Percentiles rank a stretch among this genome's conserved stretches.
phyloP scores from a whole-genome alignment of 2,113 vertebrate genomes.

The Colinus virginianus region DNA sequence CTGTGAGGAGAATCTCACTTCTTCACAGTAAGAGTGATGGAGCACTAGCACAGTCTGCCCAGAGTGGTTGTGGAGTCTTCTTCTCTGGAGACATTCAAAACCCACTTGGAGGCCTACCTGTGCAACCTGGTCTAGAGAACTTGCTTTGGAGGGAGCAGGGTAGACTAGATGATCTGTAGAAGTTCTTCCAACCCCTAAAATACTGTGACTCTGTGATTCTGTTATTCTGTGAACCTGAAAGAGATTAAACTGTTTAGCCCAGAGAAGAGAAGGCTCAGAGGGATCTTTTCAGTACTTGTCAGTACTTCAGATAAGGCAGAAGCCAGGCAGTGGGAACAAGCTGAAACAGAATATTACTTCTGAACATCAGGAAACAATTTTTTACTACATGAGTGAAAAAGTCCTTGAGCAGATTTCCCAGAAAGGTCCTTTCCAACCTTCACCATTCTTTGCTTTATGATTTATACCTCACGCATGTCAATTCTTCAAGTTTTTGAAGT shows the following conservation, averaged over 20 bases:
- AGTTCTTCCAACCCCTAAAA: too few species aligned
- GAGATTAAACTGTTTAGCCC: neutral
- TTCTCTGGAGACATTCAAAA: too few species aligned
- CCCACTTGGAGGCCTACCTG: too few species aligned
- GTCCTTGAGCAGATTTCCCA: neutral
- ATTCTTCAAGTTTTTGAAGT: neutral
- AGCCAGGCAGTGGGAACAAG: neutral
- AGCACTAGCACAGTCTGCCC: too few species aligned
- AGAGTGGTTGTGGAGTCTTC: too few species aligned
- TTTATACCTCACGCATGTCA: neutral
- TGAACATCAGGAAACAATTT: neutral
- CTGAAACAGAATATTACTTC: neutral
- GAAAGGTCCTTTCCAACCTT: neutral
- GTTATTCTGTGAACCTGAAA: neutral
- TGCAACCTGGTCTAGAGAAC: too few species aligned
- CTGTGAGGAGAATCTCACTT: neutral
- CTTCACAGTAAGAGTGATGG: too few species aligned
- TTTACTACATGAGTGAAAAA: neutral
- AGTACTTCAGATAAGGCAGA: neutral
- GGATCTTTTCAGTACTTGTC: neutral
- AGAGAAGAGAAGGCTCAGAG: neutral
- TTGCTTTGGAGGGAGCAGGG: too few species aligned
- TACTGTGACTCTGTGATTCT: too few species aligned
- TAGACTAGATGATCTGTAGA: too few species aligned
- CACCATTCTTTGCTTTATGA: neutral